These are phyloP conservation scores for Macrophya annulata DNA, from an alignment of 2,888 invertebrate genomes.

Conservation along the genomic window DNA sequence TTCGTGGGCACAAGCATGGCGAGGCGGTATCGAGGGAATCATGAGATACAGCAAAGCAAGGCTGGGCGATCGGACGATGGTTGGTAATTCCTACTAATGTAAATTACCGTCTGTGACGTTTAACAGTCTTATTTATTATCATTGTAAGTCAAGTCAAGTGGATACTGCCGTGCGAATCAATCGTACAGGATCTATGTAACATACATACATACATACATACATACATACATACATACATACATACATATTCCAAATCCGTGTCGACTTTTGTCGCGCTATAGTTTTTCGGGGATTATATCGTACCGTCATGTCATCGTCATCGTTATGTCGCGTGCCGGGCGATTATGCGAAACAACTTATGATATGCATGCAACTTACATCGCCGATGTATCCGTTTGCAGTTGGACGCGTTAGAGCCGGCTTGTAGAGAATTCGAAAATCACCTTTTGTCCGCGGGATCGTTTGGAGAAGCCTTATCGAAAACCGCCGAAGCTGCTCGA, in stretches of 20 bases:
- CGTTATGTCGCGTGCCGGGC: background rate
- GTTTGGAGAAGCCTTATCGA: constrained; percentile 73
- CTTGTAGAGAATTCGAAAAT: constrained; percentile 78
- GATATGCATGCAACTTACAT: background rate
- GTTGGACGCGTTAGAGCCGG: constrained; percentile 83
- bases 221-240: no score
- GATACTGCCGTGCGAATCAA: no score
- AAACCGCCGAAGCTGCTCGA: constrained; percentile 79
- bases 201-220: no score
- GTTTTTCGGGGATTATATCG: background rate
- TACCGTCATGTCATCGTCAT: background rate
- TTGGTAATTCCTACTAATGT: constrained; percentile 70
- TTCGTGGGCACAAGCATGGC: constrained; percentile 82
- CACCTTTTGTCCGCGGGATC: constrained; percentile 68
- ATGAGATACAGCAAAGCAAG: constrained; percentile 87
- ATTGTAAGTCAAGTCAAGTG: no score
- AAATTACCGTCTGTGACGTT: no score
- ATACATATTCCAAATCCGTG: background rate
- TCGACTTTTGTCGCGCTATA: background rate
- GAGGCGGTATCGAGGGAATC: constrained; percentile 83
- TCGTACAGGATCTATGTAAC: no score
- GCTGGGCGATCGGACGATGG: constrained; percentile 90
- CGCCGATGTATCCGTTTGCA: constrained; percentile 67
- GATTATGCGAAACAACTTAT: background rate
- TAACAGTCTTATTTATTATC: no score